A percentile compares a stretch with the other conserved stretches of the same genome.
phyloP scores from a whole-genome alignment of 2,113 vertebrate species.

The Erpornis zantholeuca region DNA sequence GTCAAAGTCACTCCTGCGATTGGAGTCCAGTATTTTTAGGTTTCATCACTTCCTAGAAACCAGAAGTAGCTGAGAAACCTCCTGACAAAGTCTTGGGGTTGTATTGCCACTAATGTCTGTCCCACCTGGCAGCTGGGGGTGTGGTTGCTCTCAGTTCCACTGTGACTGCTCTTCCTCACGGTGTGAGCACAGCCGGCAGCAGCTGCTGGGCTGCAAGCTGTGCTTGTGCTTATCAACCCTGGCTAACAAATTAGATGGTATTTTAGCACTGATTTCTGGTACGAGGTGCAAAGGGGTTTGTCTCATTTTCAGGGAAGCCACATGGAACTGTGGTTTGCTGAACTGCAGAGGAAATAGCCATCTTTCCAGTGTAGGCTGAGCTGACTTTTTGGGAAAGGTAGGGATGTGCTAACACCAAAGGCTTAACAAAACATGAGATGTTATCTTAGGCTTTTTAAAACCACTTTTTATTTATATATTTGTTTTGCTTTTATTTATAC shows the following conservation, averaged over 20 bases:
- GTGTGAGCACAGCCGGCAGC: neutral
- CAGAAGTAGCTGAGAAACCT: neutral
- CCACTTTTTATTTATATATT: neutral
- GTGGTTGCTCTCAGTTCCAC: accelerated
- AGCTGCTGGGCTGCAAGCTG: neutral
- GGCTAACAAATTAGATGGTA: neutral
- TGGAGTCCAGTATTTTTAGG: neutral
- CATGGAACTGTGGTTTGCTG: neutral
- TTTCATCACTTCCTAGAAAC: neutral
- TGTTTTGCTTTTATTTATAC: neutral
- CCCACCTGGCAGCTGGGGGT: neutral
- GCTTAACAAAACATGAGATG: neutral
- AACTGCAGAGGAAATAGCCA: neutral
- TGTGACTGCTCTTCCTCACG: neutral
- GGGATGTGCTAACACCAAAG: neutral
- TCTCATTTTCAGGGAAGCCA: neutral
- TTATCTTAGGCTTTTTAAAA: neutral
- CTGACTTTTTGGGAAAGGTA: neutral
- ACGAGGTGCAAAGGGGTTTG: neutral
- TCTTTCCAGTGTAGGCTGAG: neutral
- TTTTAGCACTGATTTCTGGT: neutral
- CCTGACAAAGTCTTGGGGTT: neutral
- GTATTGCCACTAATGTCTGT: neutral
- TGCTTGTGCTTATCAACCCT: neutral
- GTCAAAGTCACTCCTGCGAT: neutral